Conservation (phyloP, 2,797 vertebrate genomes). For the Lycodopsis pacificus region DNA sequence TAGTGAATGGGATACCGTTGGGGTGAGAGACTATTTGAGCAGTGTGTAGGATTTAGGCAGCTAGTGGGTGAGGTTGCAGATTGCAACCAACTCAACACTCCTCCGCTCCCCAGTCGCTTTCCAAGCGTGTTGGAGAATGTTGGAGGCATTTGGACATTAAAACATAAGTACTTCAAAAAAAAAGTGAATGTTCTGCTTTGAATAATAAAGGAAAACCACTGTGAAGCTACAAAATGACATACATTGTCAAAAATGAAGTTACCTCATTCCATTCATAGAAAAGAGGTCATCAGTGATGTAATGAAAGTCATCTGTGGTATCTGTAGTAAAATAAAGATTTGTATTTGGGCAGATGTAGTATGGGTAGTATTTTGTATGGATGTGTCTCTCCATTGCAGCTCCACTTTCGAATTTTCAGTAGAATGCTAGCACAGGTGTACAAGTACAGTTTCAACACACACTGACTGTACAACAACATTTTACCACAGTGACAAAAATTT, state of each 20-base stretch:
- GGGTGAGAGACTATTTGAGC: not conserved
- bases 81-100: not conserved
- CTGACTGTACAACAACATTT: not conserved
- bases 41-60: not conserved
- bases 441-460: not conserved
- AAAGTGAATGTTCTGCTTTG: no score
- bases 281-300: not conserved
- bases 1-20: not conserved
- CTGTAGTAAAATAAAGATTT: no score
- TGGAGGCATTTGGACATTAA: no score
- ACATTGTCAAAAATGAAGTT: no score
- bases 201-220: no score
- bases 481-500: not conserved
- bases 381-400: not conserved
- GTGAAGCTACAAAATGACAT: no score
- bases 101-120: not conserved
- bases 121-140: not conserved
- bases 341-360: no score
- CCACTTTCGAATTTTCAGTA: not conserved
- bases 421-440: not conserved
- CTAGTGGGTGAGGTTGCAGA: not conserved
- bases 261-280: no score
- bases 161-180: no score
- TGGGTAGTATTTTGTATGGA: not conserved
- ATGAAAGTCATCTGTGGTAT: no score